Base-by-base conservation (phyloP, 2,888 invertebrate genomes). In the Drosophila ochracea region DNA sequence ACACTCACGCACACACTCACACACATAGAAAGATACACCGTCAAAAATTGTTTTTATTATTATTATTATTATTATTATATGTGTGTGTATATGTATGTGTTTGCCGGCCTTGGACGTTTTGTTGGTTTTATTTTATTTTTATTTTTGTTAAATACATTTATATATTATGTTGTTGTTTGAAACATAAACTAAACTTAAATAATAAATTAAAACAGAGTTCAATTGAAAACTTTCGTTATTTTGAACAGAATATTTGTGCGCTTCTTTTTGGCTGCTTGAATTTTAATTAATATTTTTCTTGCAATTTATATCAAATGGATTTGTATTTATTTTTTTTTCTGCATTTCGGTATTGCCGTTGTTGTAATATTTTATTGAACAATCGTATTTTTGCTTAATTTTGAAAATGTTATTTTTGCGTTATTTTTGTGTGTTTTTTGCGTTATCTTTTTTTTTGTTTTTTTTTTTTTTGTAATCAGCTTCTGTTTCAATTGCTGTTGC, bases 171-270 rank as follows among this genome's bases (percentile, higher is more conserved):
- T 68, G 28, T 52, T 64, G 35, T 71, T 73, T 47, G 10, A 61
- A 76, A 78, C 69, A 74, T 74, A 71, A 87, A 87, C 83, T 71
- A 82, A 86, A 88, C 74, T 70, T 74, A 85, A 84, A 88, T 82
- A 66, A 84, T 82, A 85, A 84, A 69, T 74, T 68, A 71, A 88
- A 83, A 76, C 53, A 35, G 52, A 62, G 66, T 82, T 82, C 49
- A 33, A 54, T 54, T 68, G 47, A 41, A 63, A 76, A 78, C 64
- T 65, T 65, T 80, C 67, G n/a, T 58, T 63, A 55, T 66, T 72
- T 33, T 4, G 50, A 70, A 57, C 63, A 66, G 76, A 73, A 59
- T 63, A 41, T 52, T 76, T 68, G 52, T 70, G 55, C 62, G 66
- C 64, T 79, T 67, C 53, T 33, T n/a, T 53, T 47, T 47, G 47